Percentiles rank a stretch among this genome's conserved stretches.
Conservation (phyloP, 1,140 invertebrate genomes). For the Zaprionus camerounensis region DNA sequence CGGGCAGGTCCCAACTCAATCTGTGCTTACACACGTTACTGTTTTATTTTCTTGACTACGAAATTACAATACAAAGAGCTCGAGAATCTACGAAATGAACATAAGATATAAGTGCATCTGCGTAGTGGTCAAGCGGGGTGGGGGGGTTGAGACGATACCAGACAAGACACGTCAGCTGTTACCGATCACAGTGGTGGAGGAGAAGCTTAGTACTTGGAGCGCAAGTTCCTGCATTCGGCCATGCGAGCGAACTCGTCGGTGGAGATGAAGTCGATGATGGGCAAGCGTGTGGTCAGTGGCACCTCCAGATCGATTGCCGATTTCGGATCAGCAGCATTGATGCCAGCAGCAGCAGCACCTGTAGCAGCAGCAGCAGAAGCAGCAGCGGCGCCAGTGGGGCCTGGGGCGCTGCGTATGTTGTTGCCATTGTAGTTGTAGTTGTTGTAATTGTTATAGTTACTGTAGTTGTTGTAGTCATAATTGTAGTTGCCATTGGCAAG, state of each 20-base stretch:
- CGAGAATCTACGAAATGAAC: too few species aligned
- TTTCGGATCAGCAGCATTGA: neutral
- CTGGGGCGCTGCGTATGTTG: neutral
- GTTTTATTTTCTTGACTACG: too few species aligned
- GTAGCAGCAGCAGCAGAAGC: neutral
- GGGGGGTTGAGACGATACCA: neutral
- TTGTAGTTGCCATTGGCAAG: constrained; percentile 1
- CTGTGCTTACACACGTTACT: too few species aligned
- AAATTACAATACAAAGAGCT: too few species aligned
- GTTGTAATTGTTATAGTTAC: neutral
- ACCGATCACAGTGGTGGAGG: neutral
- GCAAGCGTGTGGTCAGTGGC: constrained; percentile 53
- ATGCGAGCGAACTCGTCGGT: constrained; percentile 63
- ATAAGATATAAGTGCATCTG: too few species aligned
- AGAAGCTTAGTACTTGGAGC: neutral
- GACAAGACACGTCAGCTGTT: neutral
- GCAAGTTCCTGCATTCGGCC: constrained; percentile 1
- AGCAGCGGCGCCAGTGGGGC: neutral
- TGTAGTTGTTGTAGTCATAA: neutral
- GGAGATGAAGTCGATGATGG: constrained; percentile 69
- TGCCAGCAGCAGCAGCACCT: neutral
- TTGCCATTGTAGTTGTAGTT: neutral
- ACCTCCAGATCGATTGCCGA: constrained; percentile 28
- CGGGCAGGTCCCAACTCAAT: too few species aligned
- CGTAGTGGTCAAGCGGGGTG: too few species aligned